These are phyloP conservation scores for Danio choprae DNA, from an alignment of 2,797 vertebrate genomes.

Conservation along the genomic window DNA sequence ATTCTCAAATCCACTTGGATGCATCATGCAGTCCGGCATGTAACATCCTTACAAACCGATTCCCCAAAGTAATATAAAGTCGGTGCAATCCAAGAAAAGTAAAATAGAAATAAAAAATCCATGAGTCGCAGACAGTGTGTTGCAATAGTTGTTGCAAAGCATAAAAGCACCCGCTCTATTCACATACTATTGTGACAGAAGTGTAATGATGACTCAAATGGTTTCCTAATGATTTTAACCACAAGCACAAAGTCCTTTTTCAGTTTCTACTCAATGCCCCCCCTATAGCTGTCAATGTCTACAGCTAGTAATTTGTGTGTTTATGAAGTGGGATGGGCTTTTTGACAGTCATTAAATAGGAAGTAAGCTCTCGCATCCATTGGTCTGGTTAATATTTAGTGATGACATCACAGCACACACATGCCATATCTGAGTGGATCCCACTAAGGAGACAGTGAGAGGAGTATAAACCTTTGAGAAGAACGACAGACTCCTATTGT, in stretches of 20 bases:
- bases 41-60: neutral
- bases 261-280: neutral
- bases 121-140: neutral
- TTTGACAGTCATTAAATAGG: slow-evolving; percentile 31
- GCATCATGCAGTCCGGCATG: neutral
- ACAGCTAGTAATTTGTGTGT: neutral
- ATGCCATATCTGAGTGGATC: slow-evolving; percentile 26
- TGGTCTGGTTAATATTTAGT: slow-evolving; percentile 39
- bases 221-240: neutral
- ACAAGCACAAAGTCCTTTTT: neutral
- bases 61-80: neutral
- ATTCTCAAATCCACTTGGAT: neutral
- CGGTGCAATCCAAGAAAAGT: neutral
- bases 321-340: slow-evolving; percentile 14
- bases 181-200: neutral
- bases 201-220: neutral
- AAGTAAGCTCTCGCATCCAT: slow-evolving; percentile 44
- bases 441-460: slow-evolving; percentile 32
- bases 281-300: neutral
- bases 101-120: neutral
- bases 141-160: neutral
- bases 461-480: slow-evolving; percentile 15
- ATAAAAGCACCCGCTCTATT: neutral
- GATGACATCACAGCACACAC: slow-evolving; percentile 49
- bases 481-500: slow-evolving; percentile 4